Evolutionary conservation across 2,797 vertebrate genomes (phyloP).

Genomic region (Pantherophis vulpinus): DNA sequence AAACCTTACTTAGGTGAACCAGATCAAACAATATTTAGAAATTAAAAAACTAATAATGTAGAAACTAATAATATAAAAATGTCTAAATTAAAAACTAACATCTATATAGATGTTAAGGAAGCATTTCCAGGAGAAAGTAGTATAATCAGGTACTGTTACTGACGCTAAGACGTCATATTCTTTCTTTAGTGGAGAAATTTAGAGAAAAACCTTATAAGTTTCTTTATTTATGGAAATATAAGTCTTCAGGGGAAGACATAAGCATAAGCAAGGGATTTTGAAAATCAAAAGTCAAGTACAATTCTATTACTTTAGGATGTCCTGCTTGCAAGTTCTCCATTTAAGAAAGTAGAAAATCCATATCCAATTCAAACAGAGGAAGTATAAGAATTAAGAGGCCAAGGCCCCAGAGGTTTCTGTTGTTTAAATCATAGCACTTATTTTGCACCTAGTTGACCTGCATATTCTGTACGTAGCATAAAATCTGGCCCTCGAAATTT

Average conservation of each 20-base stretch:
- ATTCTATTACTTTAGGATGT: neutral
- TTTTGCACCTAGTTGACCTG: neutral
- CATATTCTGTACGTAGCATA: neutral
- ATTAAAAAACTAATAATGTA: too few relatives aligned
- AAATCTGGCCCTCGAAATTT: neutral
- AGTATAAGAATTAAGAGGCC: neutral
- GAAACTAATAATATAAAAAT: neutral
- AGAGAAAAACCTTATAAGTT: neutral
- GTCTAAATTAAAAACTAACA: neutral
- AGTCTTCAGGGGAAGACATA: neutral
- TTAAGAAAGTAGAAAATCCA: neutral
- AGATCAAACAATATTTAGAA: neutral
- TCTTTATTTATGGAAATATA: neutral
- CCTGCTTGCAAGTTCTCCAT: neutral
- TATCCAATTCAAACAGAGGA: neutral
- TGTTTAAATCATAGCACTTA: neutral
- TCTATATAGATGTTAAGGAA: neutral
- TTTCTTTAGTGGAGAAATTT: neutral
- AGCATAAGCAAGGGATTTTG: neutral
- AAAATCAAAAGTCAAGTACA: neutral
- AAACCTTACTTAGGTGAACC: neutral
- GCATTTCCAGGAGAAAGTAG: neutral
- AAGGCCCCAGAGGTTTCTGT: too few relatives aligned
- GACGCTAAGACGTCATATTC: neutral
- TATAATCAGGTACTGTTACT: neutral